phyloP scores from a whole-genome alignment of 1,140 invertebrate species.

The Bombus ignitus region DNA sequence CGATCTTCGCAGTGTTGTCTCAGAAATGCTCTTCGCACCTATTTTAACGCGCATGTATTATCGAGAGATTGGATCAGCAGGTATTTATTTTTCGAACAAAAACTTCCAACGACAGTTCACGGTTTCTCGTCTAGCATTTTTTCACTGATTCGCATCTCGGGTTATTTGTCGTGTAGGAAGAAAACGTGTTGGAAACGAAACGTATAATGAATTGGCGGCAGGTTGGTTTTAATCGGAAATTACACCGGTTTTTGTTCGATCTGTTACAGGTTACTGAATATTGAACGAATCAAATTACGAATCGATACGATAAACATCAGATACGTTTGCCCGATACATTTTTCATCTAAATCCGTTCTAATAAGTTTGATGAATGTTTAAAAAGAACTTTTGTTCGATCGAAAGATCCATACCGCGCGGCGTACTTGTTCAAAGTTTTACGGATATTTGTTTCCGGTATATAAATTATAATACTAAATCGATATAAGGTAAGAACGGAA shows the following conservation, averaged over 20 bases:
- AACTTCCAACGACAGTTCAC: constrained; percentile 42
- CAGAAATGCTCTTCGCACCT: constrained; percentile 64
- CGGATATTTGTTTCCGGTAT: not conserved
- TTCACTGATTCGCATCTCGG: constrained; percentile 47
- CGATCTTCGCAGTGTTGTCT: constrained; percentile 49
- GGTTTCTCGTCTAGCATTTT: constrained; percentile 34
- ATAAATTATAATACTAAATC: not conserved
- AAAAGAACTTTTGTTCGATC: not conserved
- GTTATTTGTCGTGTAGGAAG: constrained; percentile 46
- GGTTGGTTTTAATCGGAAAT: not conserved
- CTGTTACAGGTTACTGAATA: not conserved
- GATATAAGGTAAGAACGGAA: constrained; percentile 15
- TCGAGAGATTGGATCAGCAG: constrained; percentile 56
- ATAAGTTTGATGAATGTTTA: not conserved
- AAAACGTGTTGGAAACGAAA: not conserved
- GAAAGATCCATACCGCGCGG: not conserved
- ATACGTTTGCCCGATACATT: not conserved
- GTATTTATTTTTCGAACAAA: constrained; percentile 60
- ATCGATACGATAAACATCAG: too few species aligned
- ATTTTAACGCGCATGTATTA: constrained; percentile 67
- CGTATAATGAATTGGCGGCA: not conserved
- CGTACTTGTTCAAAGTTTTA: not conserved
- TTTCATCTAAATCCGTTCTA: not conserved
- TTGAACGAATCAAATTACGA: not conserved
- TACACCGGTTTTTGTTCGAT: too few species aligned